Conservation (phyloP, 2,113 vertebrate genomes). For the Tachysurus fulvidraco region DNA sequence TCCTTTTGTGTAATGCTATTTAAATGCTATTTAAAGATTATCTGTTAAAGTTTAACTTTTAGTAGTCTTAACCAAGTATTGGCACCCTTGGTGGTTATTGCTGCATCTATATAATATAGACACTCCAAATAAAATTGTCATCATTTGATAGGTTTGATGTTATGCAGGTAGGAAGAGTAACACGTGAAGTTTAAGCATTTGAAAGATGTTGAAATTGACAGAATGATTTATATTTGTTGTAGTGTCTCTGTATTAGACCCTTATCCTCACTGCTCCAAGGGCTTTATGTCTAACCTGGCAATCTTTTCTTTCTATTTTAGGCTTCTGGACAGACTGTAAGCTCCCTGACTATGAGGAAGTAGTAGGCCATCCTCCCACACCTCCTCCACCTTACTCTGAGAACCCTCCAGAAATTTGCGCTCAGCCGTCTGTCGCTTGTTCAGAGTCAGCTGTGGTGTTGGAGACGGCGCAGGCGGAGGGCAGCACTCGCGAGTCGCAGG, state of each 20-base stretch:
- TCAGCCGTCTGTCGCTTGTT: constrained; percentile 49
- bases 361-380: constrained; percentile 78
- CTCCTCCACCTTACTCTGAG: constrained; percentile 80
- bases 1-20: background rate
- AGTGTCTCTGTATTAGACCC: background rate
- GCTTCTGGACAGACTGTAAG: constrained; percentile 81
- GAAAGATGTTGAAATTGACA: background rate
- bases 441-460: constrained; percentile 45
- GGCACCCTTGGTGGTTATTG: background rate
- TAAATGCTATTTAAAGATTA: background rate
- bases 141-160: background rate
- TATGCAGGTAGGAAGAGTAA: background rate
- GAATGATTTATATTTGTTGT: background rate
- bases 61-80: background rate
- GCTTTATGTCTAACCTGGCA: background rate
- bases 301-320: constrained; percentile 57
- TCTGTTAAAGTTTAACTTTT: background rate
- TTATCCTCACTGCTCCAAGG: background rate
- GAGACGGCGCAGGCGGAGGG: constrained; percentile 34
- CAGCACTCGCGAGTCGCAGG: background rate
- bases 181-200: background rate
- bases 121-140: background rate
- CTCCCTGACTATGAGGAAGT: constrained; percentile 83
- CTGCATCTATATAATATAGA: background rate
- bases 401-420: constrained; percentile 59